A percentile compares a stretch with the other conserved stretches of the same genome.
Conservation (phyloP, 2,888 invertebrate species). For the Kryphioiulus occultus region DNA sequence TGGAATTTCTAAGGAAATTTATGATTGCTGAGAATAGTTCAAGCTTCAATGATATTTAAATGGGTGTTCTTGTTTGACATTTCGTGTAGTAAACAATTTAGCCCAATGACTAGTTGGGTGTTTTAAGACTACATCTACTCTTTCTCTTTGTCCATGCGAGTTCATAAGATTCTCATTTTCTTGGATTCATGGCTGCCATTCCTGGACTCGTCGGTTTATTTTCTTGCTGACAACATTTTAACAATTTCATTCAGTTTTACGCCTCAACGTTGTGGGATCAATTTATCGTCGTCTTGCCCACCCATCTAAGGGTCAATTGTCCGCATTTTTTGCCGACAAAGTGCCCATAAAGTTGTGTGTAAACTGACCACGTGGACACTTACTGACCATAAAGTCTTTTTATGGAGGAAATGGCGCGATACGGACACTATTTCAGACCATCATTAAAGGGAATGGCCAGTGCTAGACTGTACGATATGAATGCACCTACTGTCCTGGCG, state of each 20-base stretch:
- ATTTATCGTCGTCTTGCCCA: not conserved
- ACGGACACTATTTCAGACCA: constrained; percentile 31
- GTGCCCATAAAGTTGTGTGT: constrained; percentile 12
- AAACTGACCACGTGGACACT: constrained; percentile 35
- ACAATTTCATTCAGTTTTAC: constrained; percentile 35
- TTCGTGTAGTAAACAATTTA: no score
- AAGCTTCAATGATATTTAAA: no score
- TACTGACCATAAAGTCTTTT: constrained; percentile 2
- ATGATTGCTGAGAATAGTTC: no score
- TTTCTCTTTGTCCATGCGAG: no score
- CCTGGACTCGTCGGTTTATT: not conserved
- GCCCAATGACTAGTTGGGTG: no score
- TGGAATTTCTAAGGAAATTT: no score
- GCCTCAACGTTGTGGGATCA: not conserved
- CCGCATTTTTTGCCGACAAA: not conserved
- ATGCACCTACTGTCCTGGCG: not conserved
- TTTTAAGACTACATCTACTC: no score
- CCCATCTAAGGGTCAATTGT: constrained; percentile 20
- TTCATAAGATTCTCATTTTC: not conserved
- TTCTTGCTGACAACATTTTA: not conserved
- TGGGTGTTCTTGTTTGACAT: no score
- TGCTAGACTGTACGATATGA: not conserved
- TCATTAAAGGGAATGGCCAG: constrained; percentile 11
- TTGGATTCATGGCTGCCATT: not conserved
- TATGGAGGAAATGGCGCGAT: not conserved